Evolutionary conservation across 1,140 invertebrate genomes (phyloP), one percentile per base, ranked within the genome.

Genomic region (Aphidius gifuensis): DNA sequence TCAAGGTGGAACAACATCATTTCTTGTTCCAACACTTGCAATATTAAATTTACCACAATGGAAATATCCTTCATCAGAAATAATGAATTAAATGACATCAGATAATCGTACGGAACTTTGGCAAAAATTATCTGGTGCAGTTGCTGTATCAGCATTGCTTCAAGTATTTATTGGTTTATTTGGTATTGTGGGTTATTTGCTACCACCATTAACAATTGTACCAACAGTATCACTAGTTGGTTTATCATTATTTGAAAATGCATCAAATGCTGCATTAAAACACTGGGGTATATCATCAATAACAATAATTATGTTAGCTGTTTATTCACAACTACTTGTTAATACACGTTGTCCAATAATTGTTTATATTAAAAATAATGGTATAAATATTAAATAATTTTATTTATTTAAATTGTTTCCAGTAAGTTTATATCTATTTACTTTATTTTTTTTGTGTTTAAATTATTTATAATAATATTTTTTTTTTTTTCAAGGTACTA

Each of bases 1-100:
- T 43, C 88, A 90, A 77, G 92, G 93, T 5, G 90, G 91, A 0
- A 93, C 92, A 0, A 93, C 94, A 69, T 89, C 91, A 0, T 94
- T 94, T 79, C 74, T 96, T 11, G 88, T 92, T 5, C 92, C 92
- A 0, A 91, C 91, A 1, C 74, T 94, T n/a, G 90, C 92, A 1
- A 91, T 96, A 68, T 80, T 96, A 3, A 85, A 84, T 64, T 77
- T 93, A 49, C 89, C 90, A 1, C 82, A 86, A 65, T 92, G 90
- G 90, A 84, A 88, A 67, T 95, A 92, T 73, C 92, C 93, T 0
- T 66, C 77, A 0, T 61, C 73, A 1, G 80, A 81, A 2, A 70
- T 78, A 9, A 64, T 90, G 7, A 74, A 79, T 5, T 77, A 79
- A n/a, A 86, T 90, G 84, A 78, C 81, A 0, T 63, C 71, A 0